Evolutionary conservation across 2,888 invertebrate genomes (phyloP).

Genomic region (Oscheius sp.): DNA sequence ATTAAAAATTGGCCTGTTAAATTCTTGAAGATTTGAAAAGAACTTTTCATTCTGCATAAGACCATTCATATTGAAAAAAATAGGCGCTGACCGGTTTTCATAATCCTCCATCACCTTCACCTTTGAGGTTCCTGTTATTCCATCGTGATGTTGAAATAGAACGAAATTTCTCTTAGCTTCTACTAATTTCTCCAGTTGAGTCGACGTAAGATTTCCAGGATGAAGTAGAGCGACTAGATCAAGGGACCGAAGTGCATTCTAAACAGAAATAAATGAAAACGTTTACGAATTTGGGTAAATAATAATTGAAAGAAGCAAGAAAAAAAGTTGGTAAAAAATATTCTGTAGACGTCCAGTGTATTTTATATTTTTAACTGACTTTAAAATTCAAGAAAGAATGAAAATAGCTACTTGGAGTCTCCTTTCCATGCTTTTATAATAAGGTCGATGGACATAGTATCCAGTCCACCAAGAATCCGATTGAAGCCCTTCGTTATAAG

Average conservation of each 20-base stretch:
- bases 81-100: slow-evolving; percentile 78
- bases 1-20: too few relatives aligned
- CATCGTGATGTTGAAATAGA: slow-evolving; percentile 95
- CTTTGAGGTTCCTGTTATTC: slow-evolving; percentile 94
- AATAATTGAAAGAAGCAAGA: too few relatives aligned
- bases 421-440: slow-evolving; percentile 76
- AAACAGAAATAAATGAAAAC: too few relatives aligned
- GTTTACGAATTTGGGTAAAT: too few relatives aligned
- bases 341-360: too few relatives aligned
- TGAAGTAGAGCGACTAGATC: slow-evolving; percentile 36
- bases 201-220: too few relatives aligned
- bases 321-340: too few relatives aligned
- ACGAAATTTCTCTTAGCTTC: slow-evolving; percentile 83
- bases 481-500: slow-evolving; percentile 85
- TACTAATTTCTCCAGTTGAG: slow-evolving; percentile 43
- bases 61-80: too few relatives aligned
- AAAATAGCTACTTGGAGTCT: slow-evolving; percentile 67
- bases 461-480: slow-evolving; percentile 85
- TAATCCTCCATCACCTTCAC: slow-evolving; percentile 92
- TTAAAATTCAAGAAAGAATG: neutral
- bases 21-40: too few relatives aligned
- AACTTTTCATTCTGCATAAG: too few relatives aligned
- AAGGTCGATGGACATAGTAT: slow-evolving; percentile 84
- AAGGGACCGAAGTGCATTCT: slow-evolving; percentile 39
- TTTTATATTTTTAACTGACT: neutral